phyloP scores from a whole-genome alignment of 2,888 invertebrate genomes.

The Nemotelus pantherinus region DNA sequence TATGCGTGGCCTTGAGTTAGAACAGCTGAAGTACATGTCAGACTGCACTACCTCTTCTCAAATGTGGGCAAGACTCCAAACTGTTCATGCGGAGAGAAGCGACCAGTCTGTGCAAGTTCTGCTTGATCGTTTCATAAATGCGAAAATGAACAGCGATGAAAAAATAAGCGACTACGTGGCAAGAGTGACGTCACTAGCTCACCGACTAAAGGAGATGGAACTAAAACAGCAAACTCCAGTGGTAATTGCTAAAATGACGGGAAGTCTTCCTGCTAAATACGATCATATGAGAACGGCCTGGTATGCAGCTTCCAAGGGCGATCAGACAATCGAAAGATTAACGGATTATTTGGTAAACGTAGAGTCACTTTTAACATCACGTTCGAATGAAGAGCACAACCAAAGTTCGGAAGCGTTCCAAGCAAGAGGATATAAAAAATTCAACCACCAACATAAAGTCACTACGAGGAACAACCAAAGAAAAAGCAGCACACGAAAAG shows the following conservation, averaged over 20 bases:
- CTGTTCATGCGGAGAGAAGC: conserved; percentile 50
- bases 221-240: conserved; percentile 47
- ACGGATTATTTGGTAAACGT: conserved; percentile 50
- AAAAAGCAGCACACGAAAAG: no score
- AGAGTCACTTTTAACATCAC: conserved; percentile 44
- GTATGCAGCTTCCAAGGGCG: conserved; percentile 50
- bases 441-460: no score
- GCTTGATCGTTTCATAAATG: conserved; percentile 51
- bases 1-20: no score
- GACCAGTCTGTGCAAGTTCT: conserved; percentile 49
- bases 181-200: neutral
- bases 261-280: conserved; percentile 49
- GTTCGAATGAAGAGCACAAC: no score
- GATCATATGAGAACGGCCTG: conserved; percentile 51
- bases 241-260: conserved; percentile 49
- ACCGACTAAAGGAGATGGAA: conserved; percentile 5
- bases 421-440: no score
- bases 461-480: no score
- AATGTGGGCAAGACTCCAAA: conserved; percentile 50
- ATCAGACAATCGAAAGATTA: conserved; percentile 48
- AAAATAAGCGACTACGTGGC: conserved; percentile 45
- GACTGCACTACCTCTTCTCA: no score
- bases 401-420: no score
- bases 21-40: no score
- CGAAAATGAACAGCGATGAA: conserved; percentile 48